Evolutionary conservation across 2,888 invertebrate genomes (phyloP).

Genomic region (Drosophila infuscata): DNA sequence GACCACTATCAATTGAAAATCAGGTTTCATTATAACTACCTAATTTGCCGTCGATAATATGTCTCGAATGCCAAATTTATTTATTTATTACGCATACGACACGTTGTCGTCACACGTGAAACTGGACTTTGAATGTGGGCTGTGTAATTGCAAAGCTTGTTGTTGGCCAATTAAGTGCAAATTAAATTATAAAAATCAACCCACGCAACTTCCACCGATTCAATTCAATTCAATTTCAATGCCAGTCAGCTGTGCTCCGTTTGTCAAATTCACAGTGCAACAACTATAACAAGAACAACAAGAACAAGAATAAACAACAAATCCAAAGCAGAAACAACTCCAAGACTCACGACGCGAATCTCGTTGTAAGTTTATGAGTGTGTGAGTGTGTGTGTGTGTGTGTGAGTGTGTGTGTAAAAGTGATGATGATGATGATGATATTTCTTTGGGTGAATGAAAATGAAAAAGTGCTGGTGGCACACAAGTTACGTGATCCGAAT

Average conservation of each 20-base stretch:
- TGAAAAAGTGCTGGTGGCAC: slow-evolving; percentile 74
- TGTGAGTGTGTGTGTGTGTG: neutral
- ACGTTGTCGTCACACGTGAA: neutral
- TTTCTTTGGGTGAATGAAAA: slow-evolving; percentile 68
- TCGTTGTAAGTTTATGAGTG: neutral
- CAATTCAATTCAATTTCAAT: slow-evolving; percentile 58
- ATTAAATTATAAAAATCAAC: slow-evolving; percentile 66
- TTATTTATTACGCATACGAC: slow-evolving; percentile 16
- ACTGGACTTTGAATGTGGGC: slow-evolving; percentile 32
- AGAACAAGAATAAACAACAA: slow-evolving; percentile 39
- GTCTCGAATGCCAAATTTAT: neutral
- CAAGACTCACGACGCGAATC: slow-evolving; percentile 6
- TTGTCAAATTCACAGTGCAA: slow-evolving; percentile 11
- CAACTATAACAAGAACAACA: slow-evolving; percentile 10
- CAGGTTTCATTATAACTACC: neutral
- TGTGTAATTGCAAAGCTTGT: slow-evolving; percentile 53
- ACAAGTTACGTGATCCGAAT: slow-evolving; percentile 73
- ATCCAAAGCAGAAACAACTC: slow-evolving; percentile 3
- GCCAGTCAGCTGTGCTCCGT: slow-evolving; percentile 46
- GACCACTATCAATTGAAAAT: neutral
- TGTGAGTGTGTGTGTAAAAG: slow-evolving; percentile 5
- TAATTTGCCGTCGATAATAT: neutral
- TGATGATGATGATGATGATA: slow-evolving; percentile 5
- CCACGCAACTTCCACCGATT: slow-evolving; percentile 42
- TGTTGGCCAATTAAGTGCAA: slow-evolving; percentile 68